Base-by-base conservation (phyloP, 2,113 vertebrate species). In the Brachionichthys hirsutus region DNA sequence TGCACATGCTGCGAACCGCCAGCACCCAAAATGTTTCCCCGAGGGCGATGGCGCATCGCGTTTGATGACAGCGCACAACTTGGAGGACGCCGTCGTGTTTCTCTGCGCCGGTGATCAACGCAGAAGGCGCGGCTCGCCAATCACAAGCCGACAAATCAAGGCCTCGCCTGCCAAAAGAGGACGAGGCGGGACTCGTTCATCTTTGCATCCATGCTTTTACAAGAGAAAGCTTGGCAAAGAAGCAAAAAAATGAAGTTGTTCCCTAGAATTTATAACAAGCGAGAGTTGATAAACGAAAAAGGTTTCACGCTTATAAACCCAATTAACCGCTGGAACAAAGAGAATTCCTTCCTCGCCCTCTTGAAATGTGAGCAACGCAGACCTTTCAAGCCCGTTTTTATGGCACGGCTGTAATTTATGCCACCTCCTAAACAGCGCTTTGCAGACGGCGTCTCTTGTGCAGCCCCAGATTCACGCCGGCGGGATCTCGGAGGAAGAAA, bases 391-490 rank as follows among this genome's bases (percentile, higher is more conserved):
- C 42, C 65, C 18, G 52, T 75, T 30, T n/a, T 84, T 70, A 78
- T 71, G 77, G 50, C 56, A 43, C 9, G 44, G 63, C 73, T 77
- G 74, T 78, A 74, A 82, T 77, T 81, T 55, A 81, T 54, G 77
- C 75, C 82, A 75, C 75, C 78, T 73, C 72, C 74, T 67, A 35
- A 73, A 66, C 60, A 30, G 62, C 60, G 5, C 56, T 42, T n/a
- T 6, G 9, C 77, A 67, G 22, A 80, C 79, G 76, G 79, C n/a
- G 77, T 74, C 54, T 78, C 81, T 85, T 87, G 85, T 85, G 75
- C 11, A 53, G 67, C 48, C 24, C 3, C 3, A 1, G 63, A 67
- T 79, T 78, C 61, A 66, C 34, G 15, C 54, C 62, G 14, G 30
- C 10, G 67, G 71, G 80, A 70, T 78, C 84, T 71, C 60, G 22